Evolutionary conservation across 2,113 vertebrate genomes (phyloP), one percentile per base, ranked within the genome.

Genomic region (Takifugu flavidus): DNA sequence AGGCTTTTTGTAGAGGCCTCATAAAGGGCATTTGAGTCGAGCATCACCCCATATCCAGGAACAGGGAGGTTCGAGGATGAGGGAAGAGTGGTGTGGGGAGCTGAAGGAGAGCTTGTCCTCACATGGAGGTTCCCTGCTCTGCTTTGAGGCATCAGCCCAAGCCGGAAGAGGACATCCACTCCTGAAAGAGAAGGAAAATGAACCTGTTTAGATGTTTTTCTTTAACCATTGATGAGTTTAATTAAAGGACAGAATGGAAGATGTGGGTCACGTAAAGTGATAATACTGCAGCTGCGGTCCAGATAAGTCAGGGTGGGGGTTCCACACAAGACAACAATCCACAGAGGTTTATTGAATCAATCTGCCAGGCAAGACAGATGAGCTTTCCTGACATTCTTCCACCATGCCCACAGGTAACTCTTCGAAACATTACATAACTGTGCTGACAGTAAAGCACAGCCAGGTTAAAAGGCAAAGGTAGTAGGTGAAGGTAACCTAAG

Each of bases 151-250:
- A 89, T 89, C 64, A 96, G 91, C 74, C 93, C 93, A 83, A 98
- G 85, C 52, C 79, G 93, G 77, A 92, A 91, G 82, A 98, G 92
- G 81, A 98, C 82, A 89, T 98, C 94, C 91, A 96, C 92, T 84
- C 93, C 97, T 99, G 86, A 14, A 82, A 74, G 59, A 90, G 51
- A 86, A 74, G 78, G 62, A 75, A 45, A 80, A 1, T 1, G 1
- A 47, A 47, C 4, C 0, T 47, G n/a, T n/a, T 47, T 1, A 47
- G 13, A 47, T 7, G 15, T 4, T 1, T 39, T 20, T 20, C 20
- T 20, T 20, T 20, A 20, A 20, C 20, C 20, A 20, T 34, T 34
- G 31, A 34, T 34, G 31, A 34, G 31, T 34, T 34, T 34, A 34
- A 49, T 25, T 53, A 70, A 58, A 68, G 20, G 72, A 51, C 20